Base-by-base conservation (phyloP, 2,113 vertebrate species). In the Sinocyclocheilus rhinocerous region DNA sequence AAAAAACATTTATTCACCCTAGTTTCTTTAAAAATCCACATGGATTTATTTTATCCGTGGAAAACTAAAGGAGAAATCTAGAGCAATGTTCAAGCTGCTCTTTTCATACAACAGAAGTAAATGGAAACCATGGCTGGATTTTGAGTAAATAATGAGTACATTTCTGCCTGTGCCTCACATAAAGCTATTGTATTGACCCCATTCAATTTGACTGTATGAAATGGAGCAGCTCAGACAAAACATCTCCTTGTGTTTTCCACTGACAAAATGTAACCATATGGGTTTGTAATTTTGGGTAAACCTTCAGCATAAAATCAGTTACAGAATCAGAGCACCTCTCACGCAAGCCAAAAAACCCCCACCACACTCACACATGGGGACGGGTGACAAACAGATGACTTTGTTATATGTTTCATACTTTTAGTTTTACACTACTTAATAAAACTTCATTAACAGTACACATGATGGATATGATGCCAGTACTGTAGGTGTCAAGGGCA, bases 341-440 rank as follows among this genome's bases (percentile, higher is more conserved):
- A 77, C 76, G 13, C 76, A 77, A 20, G 12, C n/a, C 24, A 16
- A 16, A 29, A 76, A 76, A 12, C 0, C 10, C 20, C 55, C 10
- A 42, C 16, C 57, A 42, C 78, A 69, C 26, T 70, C 45, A 33
- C 18, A 70, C 63, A 82, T 82, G 80, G 45, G 63, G 80, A 82
- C 80, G 29, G 61, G 2, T 4, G 81, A 70, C 81, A 82, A 82
- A 82, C 80, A 82, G 50, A 55, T 33, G 24, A 82, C 42, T 79
- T 52, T 1, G 1, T 69, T 82, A 42, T 6, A 48, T 0, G 22
- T 45, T 81, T 79, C n/a, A 65, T 6, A 8, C 16, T 52, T 82
- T 69, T 69, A 29, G 39, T 69, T 70, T 70, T 82, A 20, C 65
- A 82, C 39, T 67, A 67, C n/a, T 67, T 48, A 10, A 42, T 80